Evolutionary conservation across 2,888 invertebrate species (phyloP).

Genomic region (Cephus runcator): DNA sequence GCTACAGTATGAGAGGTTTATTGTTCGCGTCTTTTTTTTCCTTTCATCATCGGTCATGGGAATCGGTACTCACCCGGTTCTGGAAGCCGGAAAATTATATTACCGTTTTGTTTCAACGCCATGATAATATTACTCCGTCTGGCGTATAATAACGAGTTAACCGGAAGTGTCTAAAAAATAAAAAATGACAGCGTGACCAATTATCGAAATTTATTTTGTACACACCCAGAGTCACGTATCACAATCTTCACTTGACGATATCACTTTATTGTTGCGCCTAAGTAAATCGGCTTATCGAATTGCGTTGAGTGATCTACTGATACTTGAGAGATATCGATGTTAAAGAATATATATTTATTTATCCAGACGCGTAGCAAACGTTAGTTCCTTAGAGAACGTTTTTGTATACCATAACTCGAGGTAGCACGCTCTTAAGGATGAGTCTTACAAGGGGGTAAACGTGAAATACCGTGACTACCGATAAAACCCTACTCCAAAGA

Average conservation of each 20-base stretch:
- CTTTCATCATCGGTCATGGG: slow-evolving; percentile 58
- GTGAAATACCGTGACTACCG: not conserved
- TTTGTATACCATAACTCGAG: not conserved
- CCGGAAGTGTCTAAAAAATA: not conserved
- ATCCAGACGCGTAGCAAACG: not conserved
- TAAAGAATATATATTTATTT: not conserved
- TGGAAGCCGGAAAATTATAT: not conserved
- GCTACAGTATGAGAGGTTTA: slow-evolving; percentile 42
- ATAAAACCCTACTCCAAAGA: not conserved
- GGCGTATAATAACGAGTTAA: not conserved
- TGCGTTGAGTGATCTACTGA: not conserved
- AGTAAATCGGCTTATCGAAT: not conserved
- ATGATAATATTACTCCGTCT: not conserved
- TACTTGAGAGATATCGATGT: not conserved
- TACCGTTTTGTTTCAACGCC: not conserved
- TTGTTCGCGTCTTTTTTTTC: not conserved
- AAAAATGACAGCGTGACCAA: not conserved
- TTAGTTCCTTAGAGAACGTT: not conserved
- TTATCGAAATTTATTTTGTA: not conserved
- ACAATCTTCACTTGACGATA: not conserved
- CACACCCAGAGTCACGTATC: not conserved
- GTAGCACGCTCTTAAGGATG: not conserved
- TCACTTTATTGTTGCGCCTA: not conserved
- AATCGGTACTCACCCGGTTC: slow-evolving; percentile 33
- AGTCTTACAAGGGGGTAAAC: not conserved